phyloP scores from a whole-genome alignment of 2,797 vertebrate genomes.

The Pangasius macronema region DNA sequence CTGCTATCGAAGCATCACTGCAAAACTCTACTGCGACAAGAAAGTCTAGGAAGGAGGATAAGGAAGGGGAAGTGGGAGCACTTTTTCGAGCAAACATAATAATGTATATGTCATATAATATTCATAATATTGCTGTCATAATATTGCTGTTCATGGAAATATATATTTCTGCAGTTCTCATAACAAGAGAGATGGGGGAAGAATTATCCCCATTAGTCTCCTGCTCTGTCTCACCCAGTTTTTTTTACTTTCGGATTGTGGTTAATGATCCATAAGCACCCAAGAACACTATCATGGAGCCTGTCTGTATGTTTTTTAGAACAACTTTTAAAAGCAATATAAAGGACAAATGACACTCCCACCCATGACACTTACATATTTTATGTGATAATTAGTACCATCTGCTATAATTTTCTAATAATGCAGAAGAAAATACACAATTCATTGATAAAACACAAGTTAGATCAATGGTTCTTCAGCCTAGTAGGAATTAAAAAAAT shows the following conservation, averaged over 20 bases:
- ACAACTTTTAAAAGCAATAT: slow-evolving; percentile 56
- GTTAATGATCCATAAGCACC: neutral
- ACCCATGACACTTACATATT: slow-evolving; percentile 55
- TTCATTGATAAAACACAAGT: slow-evolving; percentile 12
- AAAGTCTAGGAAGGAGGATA: neutral
- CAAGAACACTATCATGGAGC: slow-evolving; percentile 53
- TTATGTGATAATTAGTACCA: slow-evolving; percentile 72
- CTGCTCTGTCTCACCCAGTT: neutral
- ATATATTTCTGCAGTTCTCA: neutral
- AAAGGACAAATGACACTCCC: slow-evolving; percentile 55
- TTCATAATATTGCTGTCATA: neutral
- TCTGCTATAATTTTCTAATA: slow-evolving; percentile 66
- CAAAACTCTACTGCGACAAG: slow-evolving; percentile 57
- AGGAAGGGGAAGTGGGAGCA: neutral
- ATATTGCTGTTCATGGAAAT: neutral
- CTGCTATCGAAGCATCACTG: slow-evolving; percentile 62
- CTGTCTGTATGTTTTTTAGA: slow-evolving; percentile 54
- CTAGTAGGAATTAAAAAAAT: neutral
- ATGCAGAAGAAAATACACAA: neutral
- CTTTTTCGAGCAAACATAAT: neutral
- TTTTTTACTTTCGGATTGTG: neutral
- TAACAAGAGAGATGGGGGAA: neutral
- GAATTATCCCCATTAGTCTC: neutral
- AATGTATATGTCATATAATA: neutral
- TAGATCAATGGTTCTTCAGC: neutral